Evolutionary conservation across 2,113 vertebrate genomes (phyloP).

Genomic region (Lepus europaeus): DNA sequence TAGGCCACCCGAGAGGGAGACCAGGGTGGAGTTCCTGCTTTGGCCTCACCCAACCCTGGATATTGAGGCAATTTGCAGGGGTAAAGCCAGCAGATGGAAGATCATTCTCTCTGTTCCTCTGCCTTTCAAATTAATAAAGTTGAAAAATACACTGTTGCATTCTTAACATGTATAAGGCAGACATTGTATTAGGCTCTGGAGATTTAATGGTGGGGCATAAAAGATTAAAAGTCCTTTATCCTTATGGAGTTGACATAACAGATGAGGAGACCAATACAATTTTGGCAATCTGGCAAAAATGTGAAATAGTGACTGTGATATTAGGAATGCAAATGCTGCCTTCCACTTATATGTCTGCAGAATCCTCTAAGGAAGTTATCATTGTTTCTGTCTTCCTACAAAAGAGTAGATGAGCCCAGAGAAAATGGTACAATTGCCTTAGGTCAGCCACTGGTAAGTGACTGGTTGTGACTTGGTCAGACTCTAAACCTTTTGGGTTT

Average conservation of each 20-base stretch:
- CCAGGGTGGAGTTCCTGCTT: no score
- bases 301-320: conserved; percentile 9
- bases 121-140: no score
- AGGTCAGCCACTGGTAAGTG: background rate
- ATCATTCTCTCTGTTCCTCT: no score
- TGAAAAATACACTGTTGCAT: background rate
- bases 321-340: background rate
- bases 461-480: background rate
- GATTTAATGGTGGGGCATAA: background rate
- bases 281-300: background rate
- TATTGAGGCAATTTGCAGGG: no score
- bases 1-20: no score
- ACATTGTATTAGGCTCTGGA: background rate
- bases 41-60: no score
- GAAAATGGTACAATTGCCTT: background rate
- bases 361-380: background rate
- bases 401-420: background rate
- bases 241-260: background rate
- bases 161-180: background rate
- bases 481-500: background rate
- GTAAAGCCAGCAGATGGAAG: no score
- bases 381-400: conserved; percentile 16
- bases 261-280: background rate
- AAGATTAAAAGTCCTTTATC: background rate
- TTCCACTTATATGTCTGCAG: background rate